Evolutionary conservation across 2,113 vertebrate species (phyloP).

Genomic region (Scartelaos histophorus): DNA sequence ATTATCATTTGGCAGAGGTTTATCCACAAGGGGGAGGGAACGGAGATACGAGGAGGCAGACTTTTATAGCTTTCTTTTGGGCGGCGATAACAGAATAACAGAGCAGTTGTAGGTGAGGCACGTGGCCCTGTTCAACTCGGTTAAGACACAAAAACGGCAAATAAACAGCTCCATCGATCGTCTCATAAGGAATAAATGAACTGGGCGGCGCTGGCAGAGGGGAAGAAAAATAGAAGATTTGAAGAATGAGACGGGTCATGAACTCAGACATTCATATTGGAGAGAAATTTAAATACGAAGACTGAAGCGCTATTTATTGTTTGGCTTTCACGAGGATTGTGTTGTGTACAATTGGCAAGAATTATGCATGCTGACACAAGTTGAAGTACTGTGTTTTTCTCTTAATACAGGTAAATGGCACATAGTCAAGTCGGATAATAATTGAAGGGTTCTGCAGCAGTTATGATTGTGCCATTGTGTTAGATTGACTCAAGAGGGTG

Average conservation of each 20-base stretch:
- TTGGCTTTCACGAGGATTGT: constrained; percentile 13
- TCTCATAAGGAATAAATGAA: constrained; percentile 32
- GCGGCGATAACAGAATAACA: constrained; percentile 39
- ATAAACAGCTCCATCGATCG: constrained; percentile 44
- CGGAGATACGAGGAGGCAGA: constrained; percentile 17
- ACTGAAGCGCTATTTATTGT: neutral
- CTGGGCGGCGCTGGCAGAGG: constrained; percentile 5
- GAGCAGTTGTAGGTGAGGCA: constrained; percentile 13
- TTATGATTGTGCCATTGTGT: neutral
- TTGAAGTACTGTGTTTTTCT: constrained; percentile 6
- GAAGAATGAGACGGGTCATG: constrained; percentile 25
- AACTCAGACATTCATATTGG: constrained; percentile 47
- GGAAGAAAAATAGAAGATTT: constrained; percentile 27
- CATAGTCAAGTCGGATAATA: neutral
- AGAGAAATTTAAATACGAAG: constrained; percentile 27
- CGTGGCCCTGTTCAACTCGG: constrained; percentile 24
- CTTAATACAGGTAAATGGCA: neutral
- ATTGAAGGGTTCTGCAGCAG: neutral
- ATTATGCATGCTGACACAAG: constrained; percentile 39
- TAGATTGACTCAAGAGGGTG: neutral
- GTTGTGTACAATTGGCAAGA: constrained; percentile 22
- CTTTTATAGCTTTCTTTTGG: constrained; percentile 24
- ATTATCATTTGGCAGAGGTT: constrained; percentile 28
- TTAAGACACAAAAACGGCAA: constrained; percentile 54
- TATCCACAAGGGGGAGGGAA: constrained; percentile 18